Percentiles rank a stretch among this genome's conserved stretches.
Conservation (phyloP, 2,888 invertebrate genomes). For the Drosophila dives region DNA sequence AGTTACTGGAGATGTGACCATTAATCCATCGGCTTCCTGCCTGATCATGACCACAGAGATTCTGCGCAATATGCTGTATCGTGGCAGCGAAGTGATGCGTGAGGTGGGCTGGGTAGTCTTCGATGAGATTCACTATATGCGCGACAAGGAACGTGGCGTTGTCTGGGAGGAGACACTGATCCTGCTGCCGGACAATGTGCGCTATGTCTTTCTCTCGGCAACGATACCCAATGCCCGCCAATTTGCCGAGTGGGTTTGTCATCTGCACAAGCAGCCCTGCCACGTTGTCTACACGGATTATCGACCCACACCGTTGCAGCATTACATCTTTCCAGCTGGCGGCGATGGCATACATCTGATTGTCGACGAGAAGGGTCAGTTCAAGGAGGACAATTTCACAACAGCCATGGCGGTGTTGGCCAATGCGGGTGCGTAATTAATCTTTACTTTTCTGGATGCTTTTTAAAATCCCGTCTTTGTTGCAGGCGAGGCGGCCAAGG, state of each 20-base stretch:
- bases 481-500: slow-evolving; percentile 92
- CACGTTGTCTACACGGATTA: slow-evolving; percentile 99
- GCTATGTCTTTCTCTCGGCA: slow-evolving; percentile 99
- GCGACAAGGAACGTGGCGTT: slow-evolving; percentile 99
- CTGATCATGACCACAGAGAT: slow-evolving; percentile 99
- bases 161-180: slow-evolving; percentile 99
- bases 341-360: slow-evolving; percentile 98
- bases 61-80: slow-evolving; percentile 98
- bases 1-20: slow-evolving; percentile 99
- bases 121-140: slow-evolving; percentile 99
- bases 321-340: slow-evolving; percentile 98
- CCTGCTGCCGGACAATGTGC: slow-evolving; percentile 97
- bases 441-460: background rate
- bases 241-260: slow-evolving; percentile 97
- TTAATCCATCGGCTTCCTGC: slow-evolving; percentile 98
- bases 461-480: background rate
- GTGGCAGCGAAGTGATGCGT: slow-evolving; percentile 99
- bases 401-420: slow-evolving; percentile 97
- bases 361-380: slow-evolving; percentile 97
- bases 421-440: slow-evolving; percentile 86
- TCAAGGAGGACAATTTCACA: slow-evolving; percentile 98
- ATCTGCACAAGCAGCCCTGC: slow-evolving; percentile 97
- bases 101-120: slow-evolving; percentile 99
- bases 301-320: slow-evolving; percentile 98
- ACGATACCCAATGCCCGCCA: slow-evolving; percentile 99